phyloP scores from a whole-genome alignment of 2,113 vertebrate genomes.

The Plectropomus leopardus region DNA sequence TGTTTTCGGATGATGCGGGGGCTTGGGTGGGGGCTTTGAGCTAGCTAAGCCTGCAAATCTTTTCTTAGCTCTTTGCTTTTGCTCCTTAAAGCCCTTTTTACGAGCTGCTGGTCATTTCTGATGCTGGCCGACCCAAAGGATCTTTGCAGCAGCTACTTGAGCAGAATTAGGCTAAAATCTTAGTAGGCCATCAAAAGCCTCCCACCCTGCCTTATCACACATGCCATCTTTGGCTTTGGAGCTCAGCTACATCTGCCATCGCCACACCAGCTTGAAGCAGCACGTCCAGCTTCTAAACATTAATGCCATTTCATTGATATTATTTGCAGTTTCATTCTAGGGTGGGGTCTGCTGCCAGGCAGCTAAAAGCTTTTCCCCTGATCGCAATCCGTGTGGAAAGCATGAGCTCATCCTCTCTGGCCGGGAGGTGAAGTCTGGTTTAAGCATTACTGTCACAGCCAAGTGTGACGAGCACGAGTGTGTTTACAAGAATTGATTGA shows the following conservation, averaged over 20 bases:
- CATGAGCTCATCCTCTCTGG: constrained; percentile 81
- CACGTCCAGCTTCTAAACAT: constrained; percentile 3
- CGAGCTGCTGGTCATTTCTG: constrained; percentile 53
- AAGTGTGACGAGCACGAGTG: constrained; percentile 22
- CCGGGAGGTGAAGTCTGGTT: constrained; percentile 79
- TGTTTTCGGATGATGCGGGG: constrained; percentile 62
- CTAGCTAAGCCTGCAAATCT: constrained; percentile 75
- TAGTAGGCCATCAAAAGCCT: constrained; percentile 60
- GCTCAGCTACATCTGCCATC: constrained; percentile 16
- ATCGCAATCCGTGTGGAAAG: constrained; percentile 72
- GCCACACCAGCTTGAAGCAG: constrained; percentile 38
- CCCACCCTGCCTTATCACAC: constrained; percentile 59
- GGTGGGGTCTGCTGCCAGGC: constrained; percentile 84
- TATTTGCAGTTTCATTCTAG: constrained; percentile 74
- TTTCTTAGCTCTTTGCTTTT: constrained; percentile 61
- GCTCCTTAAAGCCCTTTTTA: constrained; percentile 43
- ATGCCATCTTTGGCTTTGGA: constrained; percentile 51
- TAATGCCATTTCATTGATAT: constrained; percentile 52
- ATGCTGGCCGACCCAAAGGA: constrained; percentile 31
- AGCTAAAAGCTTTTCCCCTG: constrained; percentile 61
- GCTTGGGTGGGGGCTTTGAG: constrained; percentile 70
- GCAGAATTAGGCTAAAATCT: constrained; percentile 53
- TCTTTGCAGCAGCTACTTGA: constrained; percentile 34
- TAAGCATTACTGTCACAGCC: constrained; percentile 76
- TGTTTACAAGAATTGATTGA: constrained; percentile 16